phyloP scores from a whole-genome alignment of 2,113 vertebrate genomes.

The Pycnonotus jocosus region DNA sequence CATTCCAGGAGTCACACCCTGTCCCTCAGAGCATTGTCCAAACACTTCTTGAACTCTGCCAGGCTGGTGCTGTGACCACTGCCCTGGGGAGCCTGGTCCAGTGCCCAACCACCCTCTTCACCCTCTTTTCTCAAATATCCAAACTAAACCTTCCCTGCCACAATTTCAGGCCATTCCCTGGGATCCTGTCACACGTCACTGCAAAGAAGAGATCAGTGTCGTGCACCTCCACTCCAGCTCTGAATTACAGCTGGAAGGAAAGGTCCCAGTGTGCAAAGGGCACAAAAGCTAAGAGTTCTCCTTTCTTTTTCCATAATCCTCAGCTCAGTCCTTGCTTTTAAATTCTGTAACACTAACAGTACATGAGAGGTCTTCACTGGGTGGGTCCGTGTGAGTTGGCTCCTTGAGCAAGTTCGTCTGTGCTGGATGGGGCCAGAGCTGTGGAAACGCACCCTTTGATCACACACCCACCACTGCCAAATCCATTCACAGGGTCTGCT shows the following conservation, averaged over 20 bases:
- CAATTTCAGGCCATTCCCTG: not conserved
- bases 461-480: not conserved
- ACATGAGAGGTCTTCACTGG: not conserved
- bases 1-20: not conserved
- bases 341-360: not conserved
- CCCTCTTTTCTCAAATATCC: not conserved
- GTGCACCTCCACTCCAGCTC: not conserved
- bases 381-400: not conserved
- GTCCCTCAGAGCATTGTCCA: not conserved
- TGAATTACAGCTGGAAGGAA: not conserved
- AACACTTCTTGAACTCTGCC: not conserved
- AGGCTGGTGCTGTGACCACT: not conserved
- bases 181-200: not conserved
- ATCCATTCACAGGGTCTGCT: not conserved
- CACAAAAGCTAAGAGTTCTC: not conserved
- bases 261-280: not conserved
- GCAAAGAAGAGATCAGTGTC: not conserved
- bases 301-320: not conserved
- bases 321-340: not conserved
- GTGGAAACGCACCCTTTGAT: not conserved
- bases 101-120: not conserved
- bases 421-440: not conserved
- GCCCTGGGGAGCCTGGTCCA: not conserved
- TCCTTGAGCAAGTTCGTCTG: not conserved
- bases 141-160: not conserved